Evolutionary conservation across 2,113 vertebrate species (phyloP).

Genomic region (Apodemus sylvaticus): DNA sequence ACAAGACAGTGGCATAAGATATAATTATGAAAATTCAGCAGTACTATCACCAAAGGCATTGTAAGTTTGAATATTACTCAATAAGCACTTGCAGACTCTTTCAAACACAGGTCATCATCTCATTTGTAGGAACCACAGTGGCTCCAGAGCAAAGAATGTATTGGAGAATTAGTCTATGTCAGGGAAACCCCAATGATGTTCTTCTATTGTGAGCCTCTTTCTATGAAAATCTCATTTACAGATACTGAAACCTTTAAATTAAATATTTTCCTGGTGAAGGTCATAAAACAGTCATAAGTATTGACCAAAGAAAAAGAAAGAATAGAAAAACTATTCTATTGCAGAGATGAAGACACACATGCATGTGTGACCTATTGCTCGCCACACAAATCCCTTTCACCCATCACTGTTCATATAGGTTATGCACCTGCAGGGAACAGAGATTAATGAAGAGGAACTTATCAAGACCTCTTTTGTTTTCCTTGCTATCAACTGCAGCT

Average conservation of each 20-base stretch:
- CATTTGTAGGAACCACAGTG: neutral
- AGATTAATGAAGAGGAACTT: constrained; percentile 67
- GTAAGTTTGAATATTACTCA: neutral
- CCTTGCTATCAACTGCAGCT: constrained; percentile 52
- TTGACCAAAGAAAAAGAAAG: neutral
- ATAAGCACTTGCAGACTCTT: neutral
- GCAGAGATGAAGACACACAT: constrained; percentile 46
- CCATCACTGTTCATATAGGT: constrained; percentile 11
- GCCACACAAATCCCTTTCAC: neutral
- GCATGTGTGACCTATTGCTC: constrained; percentile 28
- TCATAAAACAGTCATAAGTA: constrained; percentile 27
- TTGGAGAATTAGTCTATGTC: constrained; percentile 40
- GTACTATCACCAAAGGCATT: neutral
- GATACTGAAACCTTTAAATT: constrained; percentile 30
- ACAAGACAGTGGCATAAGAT: neutral
- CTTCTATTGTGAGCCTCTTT: constrained; percentile 39
- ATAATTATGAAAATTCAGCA: neutral
- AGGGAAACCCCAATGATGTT: constrained; percentile 20
- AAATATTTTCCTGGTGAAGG: constrained; percentile 39
- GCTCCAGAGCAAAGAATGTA: neutral
- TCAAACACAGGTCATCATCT: neutral
- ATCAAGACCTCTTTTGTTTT: constrained; percentile 64
- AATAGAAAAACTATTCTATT: constrained; percentile 14
- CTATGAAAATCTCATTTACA: constrained; percentile 1
- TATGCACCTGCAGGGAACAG: neutral